Percentiles rank a stretch among this genome's conserved stretches.
These are phyloP conservation scores for Rana temporaria DNA, from an alignment of 2,113 vertebrate genomes.

Conservation along the genomic window DNA sequence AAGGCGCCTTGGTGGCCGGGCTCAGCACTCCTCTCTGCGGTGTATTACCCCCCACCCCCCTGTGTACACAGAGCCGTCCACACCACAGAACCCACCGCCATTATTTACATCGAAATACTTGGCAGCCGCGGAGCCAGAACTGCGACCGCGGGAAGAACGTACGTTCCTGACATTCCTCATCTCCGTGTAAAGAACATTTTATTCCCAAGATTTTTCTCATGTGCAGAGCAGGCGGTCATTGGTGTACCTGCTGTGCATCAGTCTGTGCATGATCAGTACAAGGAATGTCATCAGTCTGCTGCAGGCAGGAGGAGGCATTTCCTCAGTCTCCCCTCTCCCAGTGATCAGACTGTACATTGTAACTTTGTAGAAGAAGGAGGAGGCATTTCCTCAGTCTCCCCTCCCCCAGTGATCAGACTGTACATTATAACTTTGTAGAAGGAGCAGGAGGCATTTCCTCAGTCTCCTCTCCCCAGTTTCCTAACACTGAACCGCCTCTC, in stretches of 20 bases:
- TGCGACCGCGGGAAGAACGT: not conserved
- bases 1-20: not conserved
- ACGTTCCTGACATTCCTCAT: constrained; percentile 37
- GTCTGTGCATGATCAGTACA: no score
- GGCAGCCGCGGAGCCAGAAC: constrained; percentile 13
- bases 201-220: not conserved
- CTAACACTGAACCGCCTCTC: no score
- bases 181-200: constrained; percentile 32
- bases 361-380: no score
- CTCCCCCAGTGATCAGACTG: no score
- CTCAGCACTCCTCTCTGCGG: not conserved
- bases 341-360: no score
- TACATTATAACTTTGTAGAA: no score
- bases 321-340: no score
- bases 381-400: no score
- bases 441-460: no score
- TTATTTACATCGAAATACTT: constrained; percentile 20
- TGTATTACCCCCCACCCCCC: not conserved
- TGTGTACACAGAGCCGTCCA: not conserved
- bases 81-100: constrained; percentile 14
- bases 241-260: not conserved
- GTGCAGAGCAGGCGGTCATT: not conserved
- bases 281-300: no score
- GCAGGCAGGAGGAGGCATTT: no score
- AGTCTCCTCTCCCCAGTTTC: no score